Evolutionary conservation across 2,113 vertebrate genomes (phyloP).

Genomic region (Oceanites oceanicus): DNA sequence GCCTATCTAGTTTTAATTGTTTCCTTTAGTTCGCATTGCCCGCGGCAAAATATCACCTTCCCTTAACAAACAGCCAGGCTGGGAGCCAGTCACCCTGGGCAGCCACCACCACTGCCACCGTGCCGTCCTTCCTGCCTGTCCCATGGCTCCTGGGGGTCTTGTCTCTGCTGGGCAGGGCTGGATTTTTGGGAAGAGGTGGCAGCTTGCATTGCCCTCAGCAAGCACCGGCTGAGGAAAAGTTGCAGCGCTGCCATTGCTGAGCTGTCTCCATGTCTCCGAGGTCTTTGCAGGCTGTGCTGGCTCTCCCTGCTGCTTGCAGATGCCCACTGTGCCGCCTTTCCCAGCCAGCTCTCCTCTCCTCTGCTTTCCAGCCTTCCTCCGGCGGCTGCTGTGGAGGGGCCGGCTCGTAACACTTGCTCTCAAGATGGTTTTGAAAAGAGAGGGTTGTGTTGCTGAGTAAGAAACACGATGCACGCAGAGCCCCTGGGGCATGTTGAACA

Average conservation of each 20-base stretch:
- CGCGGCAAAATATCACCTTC: background rate
- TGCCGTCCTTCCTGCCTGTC: background rate
- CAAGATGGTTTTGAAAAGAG: background rate
- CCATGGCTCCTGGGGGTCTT: rapidly evolving
- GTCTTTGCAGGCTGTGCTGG: background rate
- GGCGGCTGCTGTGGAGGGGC: background rate
- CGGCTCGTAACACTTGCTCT: background rate
- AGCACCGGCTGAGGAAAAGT: rapidly evolving
- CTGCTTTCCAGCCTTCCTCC: background rate
- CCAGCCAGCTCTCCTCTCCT: background rate
- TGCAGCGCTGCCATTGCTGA: background rate
- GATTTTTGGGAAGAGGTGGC: background rate
- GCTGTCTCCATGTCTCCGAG: rapidly evolving
- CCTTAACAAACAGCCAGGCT: background rate
- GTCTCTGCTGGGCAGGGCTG: background rate
- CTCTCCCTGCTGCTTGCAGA: background rate
- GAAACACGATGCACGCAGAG: background rate
- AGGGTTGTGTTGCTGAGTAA: background rate
- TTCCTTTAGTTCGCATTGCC: conserved; percentile 9
- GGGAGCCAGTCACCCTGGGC: background rate
- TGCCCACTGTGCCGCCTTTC: rapidly evolving
- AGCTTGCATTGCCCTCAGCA: background rate
- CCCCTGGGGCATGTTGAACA: background rate
- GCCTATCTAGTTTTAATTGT: conserved; percentile 50
- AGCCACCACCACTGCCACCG: background rate